Percentiles rank a stretch among this genome's conserved stretches.
Conservation (phyloP, 1,140 invertebrate genomes). For the Drosophila arawakana region DNA sequence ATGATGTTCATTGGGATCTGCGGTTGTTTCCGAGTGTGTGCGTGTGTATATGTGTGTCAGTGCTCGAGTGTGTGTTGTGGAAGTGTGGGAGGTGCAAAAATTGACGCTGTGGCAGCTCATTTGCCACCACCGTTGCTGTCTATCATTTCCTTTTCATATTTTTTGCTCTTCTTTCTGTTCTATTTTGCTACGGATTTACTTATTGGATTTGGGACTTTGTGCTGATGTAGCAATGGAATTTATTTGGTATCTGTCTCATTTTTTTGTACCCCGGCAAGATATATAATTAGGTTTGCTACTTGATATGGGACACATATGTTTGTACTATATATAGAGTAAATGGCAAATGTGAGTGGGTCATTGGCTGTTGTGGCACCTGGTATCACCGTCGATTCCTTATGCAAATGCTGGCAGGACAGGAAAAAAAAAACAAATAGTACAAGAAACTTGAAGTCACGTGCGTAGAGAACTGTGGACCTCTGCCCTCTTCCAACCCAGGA, state of each 20-base stretch:
- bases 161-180: conserved; percentile 22
- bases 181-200: conserved; percentile 59
- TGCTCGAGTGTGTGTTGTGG: conserved; percentile 3
- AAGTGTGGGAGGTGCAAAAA: conserved; percentile 21
- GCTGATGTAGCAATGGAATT: conserved; percentile 74
- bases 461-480: conserved; percentile 53
- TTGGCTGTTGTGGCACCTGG: conserved; percentile 25
- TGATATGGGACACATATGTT: conserved; percentile 37
- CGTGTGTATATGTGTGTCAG: conserved; percentile 8
- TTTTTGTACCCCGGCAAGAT: conserved; percentile 31
- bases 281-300: conserved; percentile 72
- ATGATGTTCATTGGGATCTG: conserved; percentile 57
- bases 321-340: conserved; percentile 4
- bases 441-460: conserved; percentile 63
- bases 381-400: conserved; percentile 36
- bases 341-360: conserved; percentile 12
- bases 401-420: conserved; percentile 53
- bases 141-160: conserved; percentile 8
- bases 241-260: conserved; percentile 39
- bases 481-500: not conserved
- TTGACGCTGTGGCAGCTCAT: conserved; percentile 42
- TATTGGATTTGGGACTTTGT: conserved; percentile 79
- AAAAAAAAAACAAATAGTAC: conserved; percentile 3
- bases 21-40: not conserved
- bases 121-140: conserved; percentile 4